Conservation (phyloP, 2,113 vertebrate species). For the Vulpes vulpes region DNA sequence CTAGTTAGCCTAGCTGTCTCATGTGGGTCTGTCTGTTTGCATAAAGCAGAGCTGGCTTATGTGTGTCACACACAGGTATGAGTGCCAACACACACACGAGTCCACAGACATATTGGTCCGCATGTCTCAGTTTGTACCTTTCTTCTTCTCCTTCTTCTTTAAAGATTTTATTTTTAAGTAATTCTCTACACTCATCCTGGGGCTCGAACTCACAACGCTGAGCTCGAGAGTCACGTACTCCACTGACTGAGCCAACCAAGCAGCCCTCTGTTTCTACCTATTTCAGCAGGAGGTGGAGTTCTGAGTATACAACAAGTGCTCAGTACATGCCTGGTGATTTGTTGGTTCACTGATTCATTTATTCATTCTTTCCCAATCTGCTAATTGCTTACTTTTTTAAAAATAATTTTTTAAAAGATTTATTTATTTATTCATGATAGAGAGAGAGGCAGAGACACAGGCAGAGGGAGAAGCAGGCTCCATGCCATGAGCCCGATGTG, state of each 20-base stretch:
- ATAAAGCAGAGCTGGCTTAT: background rate
- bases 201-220: background rate
- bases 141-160: background rate
- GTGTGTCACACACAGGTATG: accelerated
- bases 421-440: too few relatives aligned
- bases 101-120: background rate
- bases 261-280: background rate
- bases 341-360: background rate
- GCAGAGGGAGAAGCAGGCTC: too few relatives aligned
- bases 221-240: background rate
- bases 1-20: background rate
- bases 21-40: background rate
- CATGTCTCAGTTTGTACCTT: background rate
- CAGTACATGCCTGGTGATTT: background rate
- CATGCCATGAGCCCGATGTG: too few relatives aligned
- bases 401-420: too few relatives aligned
- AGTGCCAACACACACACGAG: background rate
- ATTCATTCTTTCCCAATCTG: background rate
- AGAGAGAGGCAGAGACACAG: too few relatives aligned
- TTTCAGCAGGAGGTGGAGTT: background rate
- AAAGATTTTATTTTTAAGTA: background rate
- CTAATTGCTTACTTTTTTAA: background rate
- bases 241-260: background rate
- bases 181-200: background rate
- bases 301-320: background rate